Conservation (phyloP, 2,888 invertebrate genomes). For the Drosophila kanekoi region DNA sequence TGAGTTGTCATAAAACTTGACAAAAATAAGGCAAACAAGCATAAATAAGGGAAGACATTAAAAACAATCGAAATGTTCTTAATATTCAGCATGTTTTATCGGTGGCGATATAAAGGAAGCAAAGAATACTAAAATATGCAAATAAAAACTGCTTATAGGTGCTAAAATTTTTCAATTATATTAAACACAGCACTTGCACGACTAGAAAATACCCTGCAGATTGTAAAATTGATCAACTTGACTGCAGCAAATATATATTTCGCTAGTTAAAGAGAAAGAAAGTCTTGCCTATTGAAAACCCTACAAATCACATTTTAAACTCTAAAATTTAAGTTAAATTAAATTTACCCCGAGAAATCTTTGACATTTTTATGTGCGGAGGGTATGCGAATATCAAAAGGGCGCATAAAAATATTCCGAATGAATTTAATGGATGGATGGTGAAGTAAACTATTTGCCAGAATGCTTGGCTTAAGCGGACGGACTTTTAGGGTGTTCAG, state of each 20-base stretch:
- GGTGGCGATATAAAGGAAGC: neutral
- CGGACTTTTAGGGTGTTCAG: neutral
- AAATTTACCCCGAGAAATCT: neutral
- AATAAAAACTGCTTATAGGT: slow-evolving; percentile 18
- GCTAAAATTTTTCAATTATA: slow-evolving; percentile 7
- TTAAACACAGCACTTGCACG: neutral
- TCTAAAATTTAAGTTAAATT: neutral
- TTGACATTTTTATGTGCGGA: neutral
- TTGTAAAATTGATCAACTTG: no score
- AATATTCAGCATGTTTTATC: slow-evolving; percentile 6
- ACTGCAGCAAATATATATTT: no score
- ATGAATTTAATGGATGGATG: slow-evolving; percentile 28
- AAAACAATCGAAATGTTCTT: slow-evolving; percentile 1
- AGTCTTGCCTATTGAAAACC: no score
- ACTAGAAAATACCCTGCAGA: slow-evolving; percentile 6
- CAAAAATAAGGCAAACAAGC: neutral
- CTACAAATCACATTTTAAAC: no score
- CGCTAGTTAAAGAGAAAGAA: no score
- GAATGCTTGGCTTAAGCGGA: neutral
- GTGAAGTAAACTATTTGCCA: slow-evolving; percentile 21
- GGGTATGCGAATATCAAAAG: slow-evolving; percentile 20
- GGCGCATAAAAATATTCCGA: slow-evolving; percentile 27
- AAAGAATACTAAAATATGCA: slow-evolving; percentile 1
- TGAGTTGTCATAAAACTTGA: no score
- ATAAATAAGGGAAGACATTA: neutral